These are phyloP conservation scores for Podilymbus podiceps DNA, from an alignment of 2,113 vertebrate genomes.

Conservation along the genomic window DNA sequence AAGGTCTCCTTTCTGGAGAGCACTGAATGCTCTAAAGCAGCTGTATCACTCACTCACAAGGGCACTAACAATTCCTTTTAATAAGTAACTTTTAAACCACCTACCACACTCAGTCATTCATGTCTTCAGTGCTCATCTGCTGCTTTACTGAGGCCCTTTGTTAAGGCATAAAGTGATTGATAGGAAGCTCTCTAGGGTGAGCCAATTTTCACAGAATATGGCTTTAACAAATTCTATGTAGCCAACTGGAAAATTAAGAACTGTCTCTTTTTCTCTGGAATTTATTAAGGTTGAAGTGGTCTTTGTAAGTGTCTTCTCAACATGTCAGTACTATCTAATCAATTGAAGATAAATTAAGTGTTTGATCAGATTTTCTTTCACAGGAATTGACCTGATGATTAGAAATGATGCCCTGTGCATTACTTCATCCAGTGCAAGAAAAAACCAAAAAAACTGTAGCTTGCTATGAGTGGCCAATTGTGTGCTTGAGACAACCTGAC, in stretches of 20 bases:
- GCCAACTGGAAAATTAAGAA: slow-evolving; percentile 68
- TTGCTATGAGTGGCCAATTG: neutral
- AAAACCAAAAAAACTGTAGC: neutral
- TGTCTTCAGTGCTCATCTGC: neutral
- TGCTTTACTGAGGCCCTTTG: neutral
- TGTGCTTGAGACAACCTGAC: neutral
- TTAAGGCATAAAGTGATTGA: neutral
- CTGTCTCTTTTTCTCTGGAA: neutral
- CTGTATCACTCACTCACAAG: neutral
- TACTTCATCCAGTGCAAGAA: neutral
- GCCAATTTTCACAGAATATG: slow-evolving; percentile 23
- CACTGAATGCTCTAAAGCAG: neutral
- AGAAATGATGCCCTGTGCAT: neutral
- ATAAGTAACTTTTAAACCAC: neutral
- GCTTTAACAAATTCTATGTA: slow-evolving; percentile 55
- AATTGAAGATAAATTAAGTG: slow-evolving; percentile 27
- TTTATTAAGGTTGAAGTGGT: slow-evolving; percentile 50
- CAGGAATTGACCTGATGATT: slow-evolving; percentile 1
- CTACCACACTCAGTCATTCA: neutral
- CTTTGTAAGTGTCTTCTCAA: slow-evolving; percentile 19
- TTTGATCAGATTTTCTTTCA: neutral
- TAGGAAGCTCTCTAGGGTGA: neutral
- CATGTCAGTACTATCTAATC: neutral
- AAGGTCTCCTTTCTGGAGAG: neutral
- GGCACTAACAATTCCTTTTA: neutral